Base-by-base conservation (phyloP, 2,113 vertebrate genomes). In the Recurvirostra avosetta region DNA sequence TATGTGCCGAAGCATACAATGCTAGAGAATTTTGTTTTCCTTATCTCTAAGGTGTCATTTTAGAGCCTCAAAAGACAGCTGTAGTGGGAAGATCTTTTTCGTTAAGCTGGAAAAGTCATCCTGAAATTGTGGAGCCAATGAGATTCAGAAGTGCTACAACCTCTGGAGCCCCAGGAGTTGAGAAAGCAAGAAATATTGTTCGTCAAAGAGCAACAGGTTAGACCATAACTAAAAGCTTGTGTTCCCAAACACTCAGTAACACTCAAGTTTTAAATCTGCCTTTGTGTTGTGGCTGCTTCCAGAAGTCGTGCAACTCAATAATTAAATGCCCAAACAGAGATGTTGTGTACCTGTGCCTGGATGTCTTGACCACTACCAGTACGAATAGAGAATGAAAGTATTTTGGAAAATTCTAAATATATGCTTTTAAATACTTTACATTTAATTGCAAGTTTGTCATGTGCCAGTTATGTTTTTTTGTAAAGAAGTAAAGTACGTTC, bases 121-220 rank as follows among this genome's bases (percentile, higher is more conserved):
- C 98, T 29, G 99, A 99, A 27, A 94, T 98, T 81, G 98, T 98
- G 49, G 99, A 99, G 90, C 99, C 99, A 4, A 99, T 99, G 99
- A 98, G 99, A 81, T 99, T 99, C 81, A 98, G 99, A 90, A 99
- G 99, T 29, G 99, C 99, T 66, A 99, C 99, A 13, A 99, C 99
- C 5, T 99, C 99, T 19, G 99, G 99, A 94, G 99, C 99, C 21
- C 99, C 99, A 0, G 99, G 99, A 66, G 99, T 99, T 49, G 99
- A 99, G 96, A 99, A 99, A 84, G 99, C 99, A 29, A 99, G 99
- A 66, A 99, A 99, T 96, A 98, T 97, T 5, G 99, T 99, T 85
- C 98, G 99, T 47, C 99, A 99, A 95, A 99, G 99, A 97, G 99
- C 99, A 78, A 99, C 99, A 74, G 99, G 99, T 99, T 47, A 98